phyloP scores from a whole-genome alignment of 2,888 invertebrate species.

The Drosophila leonis region DNA sequence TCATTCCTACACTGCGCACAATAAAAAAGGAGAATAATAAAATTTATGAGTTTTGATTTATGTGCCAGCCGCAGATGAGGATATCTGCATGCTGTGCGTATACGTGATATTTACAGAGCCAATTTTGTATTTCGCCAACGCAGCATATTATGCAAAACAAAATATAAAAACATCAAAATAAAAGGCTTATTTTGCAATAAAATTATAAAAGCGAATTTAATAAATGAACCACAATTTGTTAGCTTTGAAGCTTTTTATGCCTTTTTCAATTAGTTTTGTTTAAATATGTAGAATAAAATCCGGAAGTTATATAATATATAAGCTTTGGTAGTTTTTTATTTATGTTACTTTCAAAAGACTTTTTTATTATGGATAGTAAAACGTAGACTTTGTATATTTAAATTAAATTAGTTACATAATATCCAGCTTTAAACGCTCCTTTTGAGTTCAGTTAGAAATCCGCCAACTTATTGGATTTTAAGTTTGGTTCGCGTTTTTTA shows the following conservation, averaged over 20 bases:
- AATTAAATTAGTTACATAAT: not conserved
- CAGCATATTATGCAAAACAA: constrained; percentile 5
- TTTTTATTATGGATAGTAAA: not conserved
- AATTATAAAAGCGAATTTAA: constrained; percentile 23
- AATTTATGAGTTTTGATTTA: constrained; percentile 60
- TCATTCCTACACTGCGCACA: not conserved
- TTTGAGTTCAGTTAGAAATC: not conserved
- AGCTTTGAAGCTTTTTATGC: not conserved
- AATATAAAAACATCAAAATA: constrained; percentile 10
- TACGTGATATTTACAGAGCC: constrained; percentile 34
- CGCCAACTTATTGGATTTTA: not conserved
- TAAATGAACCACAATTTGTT: constrained; percentile 24
- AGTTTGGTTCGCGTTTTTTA: not conserved
- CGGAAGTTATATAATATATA: not conserved
- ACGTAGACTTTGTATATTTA: not conserved
- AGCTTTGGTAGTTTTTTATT: not conserved
- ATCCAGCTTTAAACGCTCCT: not conserved
- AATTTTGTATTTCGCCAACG: constrained; percentile 16
- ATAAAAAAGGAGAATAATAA: constrained; percentile 34
- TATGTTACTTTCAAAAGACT: not conserved
- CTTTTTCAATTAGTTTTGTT: constrained; percentile 15
- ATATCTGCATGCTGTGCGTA: constrained; percentile 33
- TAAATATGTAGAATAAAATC: not conserved
- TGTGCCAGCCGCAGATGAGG: constrained; percentile 20
- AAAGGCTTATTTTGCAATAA: constrained; percentile 35